Evolutionary conservation across 2,888 invertebrate genomes (phyloP).

Genomic region (Chironomus tentans): DNA sequence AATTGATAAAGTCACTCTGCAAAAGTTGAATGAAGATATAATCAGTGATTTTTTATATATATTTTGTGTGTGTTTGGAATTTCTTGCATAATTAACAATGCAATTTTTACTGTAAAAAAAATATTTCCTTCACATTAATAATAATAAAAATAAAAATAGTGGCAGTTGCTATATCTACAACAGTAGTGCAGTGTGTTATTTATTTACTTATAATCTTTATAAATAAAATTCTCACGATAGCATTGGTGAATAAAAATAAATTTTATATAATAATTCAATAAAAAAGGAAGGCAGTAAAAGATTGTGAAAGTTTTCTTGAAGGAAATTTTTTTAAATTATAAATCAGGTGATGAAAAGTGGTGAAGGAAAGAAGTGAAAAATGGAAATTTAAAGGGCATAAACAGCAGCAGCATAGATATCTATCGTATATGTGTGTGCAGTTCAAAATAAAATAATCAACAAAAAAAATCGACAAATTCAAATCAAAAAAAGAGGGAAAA

Average conservation of each 20-base stretch:
- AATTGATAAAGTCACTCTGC: too few species aligned
- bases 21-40: too few species aligned
- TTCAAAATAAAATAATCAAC: neutral
- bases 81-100: too few species aligned
- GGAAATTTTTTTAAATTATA: too few species aligned
- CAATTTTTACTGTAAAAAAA: too few species aligned
- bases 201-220: too few species aligned
- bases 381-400: neutral
- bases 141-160: too few species aligned
- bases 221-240: neutral
- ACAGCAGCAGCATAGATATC: too few species aligned
- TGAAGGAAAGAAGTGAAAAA: neutral
- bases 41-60: too few species aligned
- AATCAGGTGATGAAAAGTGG: neutral
- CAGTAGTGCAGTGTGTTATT: too few species aligned
- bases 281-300: neutral
- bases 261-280: neutral
- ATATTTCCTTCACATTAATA: too few species aligned
- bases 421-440: neutral
- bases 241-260: neutral
- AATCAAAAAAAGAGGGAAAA: neutral
- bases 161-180: neutral
- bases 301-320: constrained; percentile 3
- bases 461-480: neutral
- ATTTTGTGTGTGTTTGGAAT: too few species aligned